phyloP scores from a whole-genome alignment of 2,888 invertebrate genomes.

The Protophormia terraenovae region DNA sequence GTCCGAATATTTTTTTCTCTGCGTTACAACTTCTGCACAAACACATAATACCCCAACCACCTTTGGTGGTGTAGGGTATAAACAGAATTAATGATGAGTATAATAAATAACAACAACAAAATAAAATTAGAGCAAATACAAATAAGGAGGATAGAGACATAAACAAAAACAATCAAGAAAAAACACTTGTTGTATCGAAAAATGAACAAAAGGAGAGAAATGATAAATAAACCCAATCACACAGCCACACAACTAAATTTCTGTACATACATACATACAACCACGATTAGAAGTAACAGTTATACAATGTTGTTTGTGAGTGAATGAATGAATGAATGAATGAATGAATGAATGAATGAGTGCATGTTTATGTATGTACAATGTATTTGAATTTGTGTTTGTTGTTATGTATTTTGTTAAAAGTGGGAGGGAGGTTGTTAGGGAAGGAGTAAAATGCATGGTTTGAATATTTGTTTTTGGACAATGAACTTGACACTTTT shows the following conservation, averaged over 20 bases:
- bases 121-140: slow-evolving; percentile 53
- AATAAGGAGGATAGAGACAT: slow-evolving; percentile 20
- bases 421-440: neutral
- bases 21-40: no score
- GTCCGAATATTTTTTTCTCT: no score
- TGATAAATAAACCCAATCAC: slow-evolving; percentile 35
- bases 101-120: slow-evolving; percentile 14
- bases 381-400: neutral
- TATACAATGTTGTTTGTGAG: neutral
- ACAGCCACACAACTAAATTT: neutral
- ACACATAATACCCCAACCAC: no score
- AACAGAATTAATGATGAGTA: slow-evolving; percentile 17
- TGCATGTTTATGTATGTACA: neutral
- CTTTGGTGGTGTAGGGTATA: no score
- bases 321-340: no score
- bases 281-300: slow-evolving; percentile 37
- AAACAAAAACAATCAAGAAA: slow-evolving; percentile 22
- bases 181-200: slow-evolving; percentile 64
- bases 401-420: neutral
- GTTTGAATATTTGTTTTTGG: slow-evolving; percentile 53
- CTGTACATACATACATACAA: neutral
- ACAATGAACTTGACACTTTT: slow-evolving; percentile 67
- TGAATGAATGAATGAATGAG: no score
- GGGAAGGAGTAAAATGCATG: neutral
- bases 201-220: slow-evolving; percentile 44